These are phyloP conservation scores for Triplophysa tibetana DNA, from an alignment of 2,113 vertebrate genomes.

Conservation along the genomic window DNA sequence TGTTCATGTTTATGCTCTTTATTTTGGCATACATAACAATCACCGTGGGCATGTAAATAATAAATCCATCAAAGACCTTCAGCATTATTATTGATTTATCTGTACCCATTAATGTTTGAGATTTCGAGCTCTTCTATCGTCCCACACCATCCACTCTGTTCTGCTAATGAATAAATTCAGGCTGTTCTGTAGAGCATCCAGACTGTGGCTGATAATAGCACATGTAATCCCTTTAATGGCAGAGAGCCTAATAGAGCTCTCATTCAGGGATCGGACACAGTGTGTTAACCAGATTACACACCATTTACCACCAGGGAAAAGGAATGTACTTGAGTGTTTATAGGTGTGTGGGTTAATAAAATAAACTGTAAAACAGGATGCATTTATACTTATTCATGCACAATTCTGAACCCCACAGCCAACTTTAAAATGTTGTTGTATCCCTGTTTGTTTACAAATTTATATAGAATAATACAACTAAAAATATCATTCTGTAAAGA, in stretches of 20 bases:
- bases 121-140: not conserved
- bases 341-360: not conserved
- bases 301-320: constrained; percentile 39
- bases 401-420: no score
- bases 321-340: not conserved
- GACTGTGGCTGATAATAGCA: constrained; percentile 47
- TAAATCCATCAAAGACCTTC: not conserved
- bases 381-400: not conserved
- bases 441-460: no score
- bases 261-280: constrained; percentile 49
- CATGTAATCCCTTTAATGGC: constrained; percentile 53
- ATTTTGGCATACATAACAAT: not conserved
- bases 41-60: not conserved
- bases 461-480: no score
- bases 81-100: constrained; percentile 10
- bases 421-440: no score
- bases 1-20: constrained; percentile 20
- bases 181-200: constrained; percentile 35
- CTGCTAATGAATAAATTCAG: constrained; percentile 8
- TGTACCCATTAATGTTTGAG: not conserved
- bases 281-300: constrained; percentile 49
- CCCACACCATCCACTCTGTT: constrained; percentile 5
- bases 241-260: constrained; percentile 49
- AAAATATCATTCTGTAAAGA: not conserved
- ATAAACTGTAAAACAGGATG: not conserved